Evolutionary conservation across 64 coral and sea anemone genomes (phyloP).

Genomic region (Pachyseris speciosa): DNA sequence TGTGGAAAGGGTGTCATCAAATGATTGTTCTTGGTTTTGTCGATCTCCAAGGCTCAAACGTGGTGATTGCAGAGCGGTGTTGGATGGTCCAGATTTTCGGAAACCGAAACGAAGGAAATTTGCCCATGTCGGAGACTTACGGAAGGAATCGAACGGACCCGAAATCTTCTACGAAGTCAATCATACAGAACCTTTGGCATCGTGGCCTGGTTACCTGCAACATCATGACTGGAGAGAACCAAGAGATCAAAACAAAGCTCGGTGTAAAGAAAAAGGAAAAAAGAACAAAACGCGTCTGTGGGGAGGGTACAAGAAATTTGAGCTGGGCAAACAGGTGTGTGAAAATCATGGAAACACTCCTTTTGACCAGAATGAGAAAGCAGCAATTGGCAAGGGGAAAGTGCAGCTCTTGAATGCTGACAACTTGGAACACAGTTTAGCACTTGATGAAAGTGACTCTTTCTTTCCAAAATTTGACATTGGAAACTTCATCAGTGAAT

Average conservation of each 20-base stretch:
- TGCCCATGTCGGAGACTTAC: constrained; percentile 59
- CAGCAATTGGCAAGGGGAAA: background rate
- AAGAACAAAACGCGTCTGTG: constrained; percentile 44
- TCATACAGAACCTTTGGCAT: background rate
- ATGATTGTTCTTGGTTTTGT: background rate
- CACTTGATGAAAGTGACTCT: background rate
- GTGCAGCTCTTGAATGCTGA: background rate
- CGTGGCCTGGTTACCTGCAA: constrained; percentile 50
- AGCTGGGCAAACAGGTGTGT: background rate
- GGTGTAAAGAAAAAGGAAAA: constrained; percentile 30
- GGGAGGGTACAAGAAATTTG: constrained; percentile 5
- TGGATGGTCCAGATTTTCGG: constrained; percentile 21
- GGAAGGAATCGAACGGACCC: background rate
- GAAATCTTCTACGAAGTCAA: constrained; percentile 68
- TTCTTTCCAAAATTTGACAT: background rate
- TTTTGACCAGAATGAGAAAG: background rate
- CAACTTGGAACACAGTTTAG: background rate
- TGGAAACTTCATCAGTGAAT: constrained; percentile 2
- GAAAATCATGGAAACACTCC: background rate
- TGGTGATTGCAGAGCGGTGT: constrained; percentile 41
- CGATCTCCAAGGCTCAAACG: background rate
- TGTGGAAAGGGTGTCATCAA: constrained; percentile 43
- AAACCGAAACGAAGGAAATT: constrained; percentile 56
- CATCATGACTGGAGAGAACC: background rate
- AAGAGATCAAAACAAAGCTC: background rate